These are phyloP conservation scores for Ariopsis seemanni DNA, from an alignment of 2,113 vertebrate genomes.

Conservation along the genomic window DNA sequence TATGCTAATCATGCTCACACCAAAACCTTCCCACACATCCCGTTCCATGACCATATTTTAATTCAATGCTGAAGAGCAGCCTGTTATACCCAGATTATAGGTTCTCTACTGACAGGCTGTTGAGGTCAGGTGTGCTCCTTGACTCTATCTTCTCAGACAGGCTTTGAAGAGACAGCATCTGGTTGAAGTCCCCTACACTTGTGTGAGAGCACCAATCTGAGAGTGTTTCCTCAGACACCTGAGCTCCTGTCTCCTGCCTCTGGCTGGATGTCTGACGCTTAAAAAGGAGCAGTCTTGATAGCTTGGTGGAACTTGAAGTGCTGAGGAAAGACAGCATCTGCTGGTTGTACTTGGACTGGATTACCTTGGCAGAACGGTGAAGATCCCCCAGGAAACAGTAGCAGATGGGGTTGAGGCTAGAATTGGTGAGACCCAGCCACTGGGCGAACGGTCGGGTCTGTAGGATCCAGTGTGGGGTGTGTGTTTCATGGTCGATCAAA, in stretches of 20 bases:
- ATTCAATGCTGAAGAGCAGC: not conserved
- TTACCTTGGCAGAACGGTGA: slow-evolving; percentile 83
- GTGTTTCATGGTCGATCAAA: slow-evolving; percentile 82
- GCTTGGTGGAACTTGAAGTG: slow-evolving; percentile 63
- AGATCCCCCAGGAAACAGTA: slow-evolving; percentile 88
- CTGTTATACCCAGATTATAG: not conserved
- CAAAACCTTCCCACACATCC: not conserved
- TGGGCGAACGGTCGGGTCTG: slow-evolving; percentile 86
- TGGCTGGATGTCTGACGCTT: slow-evolving; percentile 36
- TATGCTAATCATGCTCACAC: slow-evolving; percentile 8
- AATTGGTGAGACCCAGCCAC: slow-evolving; percentile 91
- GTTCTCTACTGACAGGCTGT: slow-evolving; percentile 29
- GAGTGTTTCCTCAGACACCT: slow-evolving; percentile 51
- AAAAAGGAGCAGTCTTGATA: slow-evolving; percentile 48
- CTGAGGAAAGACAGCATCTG: slow-evolving; percentile 79
- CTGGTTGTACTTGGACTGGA: slow-evolving; percentile 83
- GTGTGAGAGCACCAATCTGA: slow-evolving; percentile 56
- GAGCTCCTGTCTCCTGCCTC: slow-evolving; percentile 15
- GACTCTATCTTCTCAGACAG: slow-evolving; percentile 38
- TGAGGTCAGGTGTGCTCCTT: slow-evolving; percentile 45
- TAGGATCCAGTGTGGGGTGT: slow-evolving; percentile 80
- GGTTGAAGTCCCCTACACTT: slow-evolving; percentile 48
- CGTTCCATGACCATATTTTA: not conserved
- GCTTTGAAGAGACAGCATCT: slow-evolving; percentile 54
- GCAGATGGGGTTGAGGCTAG: slow-evolving; percentile 90